These are phyloP conservation scores for Cryptotis parvus DNA, from an alignment of 2,113 vertebrate genomes.

Conservation along the genomic window DNA sequence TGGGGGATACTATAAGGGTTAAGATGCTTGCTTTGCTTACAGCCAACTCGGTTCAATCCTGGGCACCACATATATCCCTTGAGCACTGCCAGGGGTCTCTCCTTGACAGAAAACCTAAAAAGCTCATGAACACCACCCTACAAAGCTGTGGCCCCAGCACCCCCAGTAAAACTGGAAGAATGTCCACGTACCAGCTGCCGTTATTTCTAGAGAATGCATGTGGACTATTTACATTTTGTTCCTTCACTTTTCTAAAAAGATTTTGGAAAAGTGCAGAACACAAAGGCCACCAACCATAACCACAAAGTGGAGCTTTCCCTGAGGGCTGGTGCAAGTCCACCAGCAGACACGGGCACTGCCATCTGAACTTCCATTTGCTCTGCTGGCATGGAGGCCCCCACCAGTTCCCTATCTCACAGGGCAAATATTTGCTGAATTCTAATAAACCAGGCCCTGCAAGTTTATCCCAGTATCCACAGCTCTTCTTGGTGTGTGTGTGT, in stretches of 20 bases:
- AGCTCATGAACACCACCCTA: too few species aligned
- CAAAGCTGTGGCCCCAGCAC: too few species aligned
- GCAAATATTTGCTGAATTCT: slow-evolving; percentile 77
- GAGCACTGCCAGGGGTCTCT: too few species aligned
- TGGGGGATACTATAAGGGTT: too few species aligned
- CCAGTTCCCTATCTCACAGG: slow-evolving; percentile 41
- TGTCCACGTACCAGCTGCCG: too few species aligned
- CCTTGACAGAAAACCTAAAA: too few species aligned
- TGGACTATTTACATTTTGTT: not conserved
- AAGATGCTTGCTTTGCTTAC: too few species aligned
- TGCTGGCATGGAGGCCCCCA: not conserved
- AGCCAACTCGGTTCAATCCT: too few species aligned
- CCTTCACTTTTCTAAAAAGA: not conserved
- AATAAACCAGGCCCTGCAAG: slow-evolving; percentile 14
- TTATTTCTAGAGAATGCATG: slow-evolving; percentile 4
- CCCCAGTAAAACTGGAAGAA: too few species aligned
- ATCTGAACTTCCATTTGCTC: slow-evolving; percentile 17
- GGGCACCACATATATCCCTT: too few species aligned
- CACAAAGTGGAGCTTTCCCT: not conserved
- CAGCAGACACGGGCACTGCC: not conserved
- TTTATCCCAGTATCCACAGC: not conserved
- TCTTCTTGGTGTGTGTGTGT: too few species aligned
- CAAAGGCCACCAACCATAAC: not conserved
- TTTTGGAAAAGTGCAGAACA: not conserved
- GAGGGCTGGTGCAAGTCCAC: not conserved